Evolutionary conservation across 2,113 vertebrate species (phyloP), one percentile per base, ranked within the genome.

Genomic region (Pterocles orientalis): DNA sequence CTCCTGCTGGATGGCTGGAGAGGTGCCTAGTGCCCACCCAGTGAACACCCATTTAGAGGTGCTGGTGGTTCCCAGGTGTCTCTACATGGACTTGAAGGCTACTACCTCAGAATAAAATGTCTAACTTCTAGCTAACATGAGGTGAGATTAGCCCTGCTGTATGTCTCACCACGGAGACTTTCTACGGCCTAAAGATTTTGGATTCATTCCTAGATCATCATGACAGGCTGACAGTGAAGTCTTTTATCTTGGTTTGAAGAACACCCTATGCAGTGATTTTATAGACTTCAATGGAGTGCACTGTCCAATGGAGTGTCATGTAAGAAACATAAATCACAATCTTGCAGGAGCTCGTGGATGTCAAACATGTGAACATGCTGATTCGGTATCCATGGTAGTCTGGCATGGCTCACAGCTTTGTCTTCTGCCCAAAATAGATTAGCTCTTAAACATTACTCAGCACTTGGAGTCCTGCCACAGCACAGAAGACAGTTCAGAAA

Each of bases 361-460:
- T 62, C 94, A 97, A 89, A 82, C 73, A 36, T 65, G 93, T 58
- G 92, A 72, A 91, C 23, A 5, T 69, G 81, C 78, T 90, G 92
- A 21, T 93, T 64, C 92, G 87, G 89, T 96, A 94, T 93, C 91
- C 92, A 93, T 95, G 92, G 94, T 81, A 56, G 47, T 84, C 88
- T 91, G 92, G 93, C 92, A 96, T 53, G 90, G 66, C 96, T 97
- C 78, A 87, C 57, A 34, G 57, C 92, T 95, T 93, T 95, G 88
- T 91, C 93, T 95, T 68, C 92, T 66, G 56, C 94, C 79, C 41
- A 7, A 92, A 95, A 97, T 82, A 92, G 88, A 94, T 72, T 53
- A 92, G 84, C 58, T 86, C 80, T 92, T 84, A 92, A 94, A 83
- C 89, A 95, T 96, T 96, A 95, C 88, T 96, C 95, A 96, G 91